Percentiles rank a stretch among this genome's conserved stretches.
Evolutionary conservation across 2,888 invertebrate genomes (phyloP).

Genomic region (Linnaemya tessellans): DNA sequence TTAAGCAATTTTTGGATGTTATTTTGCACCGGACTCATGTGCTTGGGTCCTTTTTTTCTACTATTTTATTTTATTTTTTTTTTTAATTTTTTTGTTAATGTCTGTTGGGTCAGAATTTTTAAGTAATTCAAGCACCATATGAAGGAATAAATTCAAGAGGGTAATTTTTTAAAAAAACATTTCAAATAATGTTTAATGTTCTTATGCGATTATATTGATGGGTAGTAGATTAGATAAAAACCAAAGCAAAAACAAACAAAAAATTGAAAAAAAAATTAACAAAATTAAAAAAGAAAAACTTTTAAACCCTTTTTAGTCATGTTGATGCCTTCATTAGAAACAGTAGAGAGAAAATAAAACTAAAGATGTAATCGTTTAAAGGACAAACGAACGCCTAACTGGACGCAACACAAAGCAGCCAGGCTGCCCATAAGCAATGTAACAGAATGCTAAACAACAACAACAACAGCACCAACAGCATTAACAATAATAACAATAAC

Average conservation of each 20-base stretch:
- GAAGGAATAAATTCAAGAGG: slow-evolving; percentile 3
- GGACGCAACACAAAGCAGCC: not conserved
- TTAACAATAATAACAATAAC: slow-evolving; percentile 7
- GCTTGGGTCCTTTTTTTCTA: too few species aligned
- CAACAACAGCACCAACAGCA: not conserved
- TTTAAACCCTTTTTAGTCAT: slow-evolving; percentile 36
- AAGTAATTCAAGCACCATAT: slow-evolving; percentile 19
- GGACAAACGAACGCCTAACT: slow-evolving; percentile 16
- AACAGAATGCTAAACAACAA: slow-evolving; percentile 1
- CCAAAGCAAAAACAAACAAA: not conserved
- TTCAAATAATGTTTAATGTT: slow-evolving; percentile 19
- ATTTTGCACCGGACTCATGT: not conserved
- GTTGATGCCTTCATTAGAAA: slow-evolving; percentile 22
- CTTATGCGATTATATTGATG: slow-evolving; percentile 51
- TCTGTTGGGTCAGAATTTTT: slow-evolving; percentile 19
- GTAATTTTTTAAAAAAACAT: not conserved
- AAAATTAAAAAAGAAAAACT: not conserved
- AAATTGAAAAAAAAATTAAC: too few species aligned
- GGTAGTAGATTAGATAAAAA: slow-evolving; percentile 44
- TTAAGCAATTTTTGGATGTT: not conserved
- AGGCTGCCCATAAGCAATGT: not conserved
- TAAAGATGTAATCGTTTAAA: slow-evolving; percentile 58
- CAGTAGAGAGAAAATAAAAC: not conserved
- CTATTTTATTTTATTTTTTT: too few species aligned
- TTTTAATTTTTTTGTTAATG: too few species aligned